Evolutionary conservation across 1,140 invertebrate genomes (phyloP).

Genomic region (Hydropsyche tenuis): DNA sequence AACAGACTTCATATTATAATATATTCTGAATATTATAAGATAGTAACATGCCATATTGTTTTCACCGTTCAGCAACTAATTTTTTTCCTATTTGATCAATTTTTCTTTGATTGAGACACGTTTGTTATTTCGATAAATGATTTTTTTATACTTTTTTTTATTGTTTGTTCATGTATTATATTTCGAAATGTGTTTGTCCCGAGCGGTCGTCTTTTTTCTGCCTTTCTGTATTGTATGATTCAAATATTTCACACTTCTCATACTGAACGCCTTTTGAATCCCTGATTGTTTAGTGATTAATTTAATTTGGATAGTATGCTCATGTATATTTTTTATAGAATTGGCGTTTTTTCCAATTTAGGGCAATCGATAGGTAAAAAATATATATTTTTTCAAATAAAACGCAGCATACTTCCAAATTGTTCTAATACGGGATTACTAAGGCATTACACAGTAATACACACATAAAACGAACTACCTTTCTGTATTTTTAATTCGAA

Average conservation of each 20-base stretch:
- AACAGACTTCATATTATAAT: constrained; percentile 38
- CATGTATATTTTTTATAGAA: too few species aligned
- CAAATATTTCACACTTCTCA: constrained; percentile 3
- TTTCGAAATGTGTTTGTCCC: constrained; percentile 9
- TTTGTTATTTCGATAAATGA: too few species aligned
- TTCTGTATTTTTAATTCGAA: neutral
- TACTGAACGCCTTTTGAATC: constrained; percentile 1
- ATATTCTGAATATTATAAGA: too few species aligned
- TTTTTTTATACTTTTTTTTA: neutral
- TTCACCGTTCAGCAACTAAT: too few species aligned
- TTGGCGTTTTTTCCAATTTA: too few species aligned
- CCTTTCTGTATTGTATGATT: neutral
- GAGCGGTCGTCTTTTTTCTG: neutral
- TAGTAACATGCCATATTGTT: too few species aligned
- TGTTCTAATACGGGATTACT: too few species aligned
- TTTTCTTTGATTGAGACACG: too few species aligned
- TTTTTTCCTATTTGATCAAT: too few species aligned
- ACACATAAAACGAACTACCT: neutral
- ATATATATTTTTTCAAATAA: too few species aligned
- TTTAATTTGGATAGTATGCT: neutral
- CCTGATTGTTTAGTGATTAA: neutral
- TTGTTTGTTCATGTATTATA: constrained; percentile 10
- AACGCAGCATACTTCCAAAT: too few species aligned
- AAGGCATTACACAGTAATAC: neutral
- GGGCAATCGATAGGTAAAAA: too few species aligned